Percentiles rank a stretch among this genome's conserved stretches.
Evolutionary conservation across 1,140 invertebrate genomes (phyloP).

Genomic region (Chionoecetes opilio): DNA sequence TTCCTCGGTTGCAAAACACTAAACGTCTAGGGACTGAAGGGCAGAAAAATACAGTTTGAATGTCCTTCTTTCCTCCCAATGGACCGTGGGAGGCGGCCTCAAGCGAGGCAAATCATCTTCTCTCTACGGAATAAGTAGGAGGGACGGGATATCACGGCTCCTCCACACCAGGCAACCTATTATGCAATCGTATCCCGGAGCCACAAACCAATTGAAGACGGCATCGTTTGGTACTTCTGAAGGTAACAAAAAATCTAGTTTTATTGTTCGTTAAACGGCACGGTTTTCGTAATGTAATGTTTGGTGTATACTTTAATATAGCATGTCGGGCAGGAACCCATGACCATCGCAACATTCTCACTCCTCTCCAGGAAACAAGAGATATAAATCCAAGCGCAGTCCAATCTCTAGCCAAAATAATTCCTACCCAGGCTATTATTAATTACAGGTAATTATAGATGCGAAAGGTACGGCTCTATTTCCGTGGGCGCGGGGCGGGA

Average conservation of each 20-base stretch:
- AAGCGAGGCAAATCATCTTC: background rate
- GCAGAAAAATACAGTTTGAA: background rate
- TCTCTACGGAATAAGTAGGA: background rate
- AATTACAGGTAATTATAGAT: conserved; percentile 12
- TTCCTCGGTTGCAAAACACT: conserved; percentile 28
- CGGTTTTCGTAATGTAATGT: conserved; percentile 9
- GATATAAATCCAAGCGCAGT: background rate
- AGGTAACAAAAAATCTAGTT: background rate
- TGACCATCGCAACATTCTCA: background rate
- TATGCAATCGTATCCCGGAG: conserved; percentile 27
- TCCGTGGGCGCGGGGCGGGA: conserved; percentile 10
- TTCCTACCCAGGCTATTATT: conserved; percentile 2
- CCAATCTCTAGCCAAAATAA: background rate
- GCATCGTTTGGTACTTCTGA: conserved; percentile 8
- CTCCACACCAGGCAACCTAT: background rate
- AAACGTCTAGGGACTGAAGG: conserved; percentile 6
- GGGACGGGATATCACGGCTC: background rate
- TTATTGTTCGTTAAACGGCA: conserved; percentile 29
- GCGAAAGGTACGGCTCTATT: background rate
- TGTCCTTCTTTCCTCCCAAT: conserved; percentile 2
- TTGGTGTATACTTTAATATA: background rate
- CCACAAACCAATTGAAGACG: conserved; percentile 27
- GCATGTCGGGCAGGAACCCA: background rate
- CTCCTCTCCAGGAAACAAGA: background rate
- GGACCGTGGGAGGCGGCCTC: background rate